Evolutionary conservation across 2,888 invertebrate species (phyloP).

Genomic region (Lepidocyrtoides sp.): DNA sequence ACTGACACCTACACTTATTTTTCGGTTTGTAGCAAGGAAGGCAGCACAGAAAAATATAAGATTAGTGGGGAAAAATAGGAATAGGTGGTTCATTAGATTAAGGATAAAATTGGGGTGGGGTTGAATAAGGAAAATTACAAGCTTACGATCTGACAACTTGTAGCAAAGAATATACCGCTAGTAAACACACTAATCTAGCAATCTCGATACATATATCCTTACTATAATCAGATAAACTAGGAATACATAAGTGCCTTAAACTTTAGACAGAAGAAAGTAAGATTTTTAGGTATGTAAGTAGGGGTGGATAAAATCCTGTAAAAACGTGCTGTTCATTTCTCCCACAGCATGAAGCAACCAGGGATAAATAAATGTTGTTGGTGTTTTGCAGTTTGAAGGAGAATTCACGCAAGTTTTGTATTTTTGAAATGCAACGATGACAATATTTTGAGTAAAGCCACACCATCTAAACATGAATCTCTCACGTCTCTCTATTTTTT

Average conservation of each 20-base stretch:
- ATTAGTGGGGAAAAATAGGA: slow-evolving; percentile 25
- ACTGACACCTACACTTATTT: background rate
- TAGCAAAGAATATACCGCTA: background rate
- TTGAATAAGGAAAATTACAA: slow-evolving; percentile 39
- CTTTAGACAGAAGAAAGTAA: background rate
- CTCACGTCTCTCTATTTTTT: background rate
- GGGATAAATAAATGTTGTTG: too few relatives aligned
- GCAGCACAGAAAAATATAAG: background rate
- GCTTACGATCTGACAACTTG: slow-evolving; percentile 40
- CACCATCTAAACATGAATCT: slow-evolving; percentile 21
- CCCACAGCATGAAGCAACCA: too few relatives aligned
- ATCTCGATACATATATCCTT: too few relatives aligned
- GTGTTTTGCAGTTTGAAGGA: background rate
- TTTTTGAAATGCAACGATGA: background rate
- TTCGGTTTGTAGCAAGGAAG: too few relatives aligned
- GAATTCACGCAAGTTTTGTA: slow-evolving; percentile 3
- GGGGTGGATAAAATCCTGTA: background rate
- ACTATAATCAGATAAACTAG: background rate
- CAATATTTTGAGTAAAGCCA: slow-evolving; percentile 33
- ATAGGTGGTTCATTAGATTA: slow-evolving; percentile 62
- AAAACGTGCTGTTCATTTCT: background rate
- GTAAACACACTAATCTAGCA: background rate
- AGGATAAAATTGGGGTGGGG: slow-evolving; percentile 66
- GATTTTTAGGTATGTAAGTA: too few relatives aligned
- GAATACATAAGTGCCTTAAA: background rate